Base-by-base conservation (phyloP, 2,888 invertebrate species). In the Xiphydria camelus region DNA sequence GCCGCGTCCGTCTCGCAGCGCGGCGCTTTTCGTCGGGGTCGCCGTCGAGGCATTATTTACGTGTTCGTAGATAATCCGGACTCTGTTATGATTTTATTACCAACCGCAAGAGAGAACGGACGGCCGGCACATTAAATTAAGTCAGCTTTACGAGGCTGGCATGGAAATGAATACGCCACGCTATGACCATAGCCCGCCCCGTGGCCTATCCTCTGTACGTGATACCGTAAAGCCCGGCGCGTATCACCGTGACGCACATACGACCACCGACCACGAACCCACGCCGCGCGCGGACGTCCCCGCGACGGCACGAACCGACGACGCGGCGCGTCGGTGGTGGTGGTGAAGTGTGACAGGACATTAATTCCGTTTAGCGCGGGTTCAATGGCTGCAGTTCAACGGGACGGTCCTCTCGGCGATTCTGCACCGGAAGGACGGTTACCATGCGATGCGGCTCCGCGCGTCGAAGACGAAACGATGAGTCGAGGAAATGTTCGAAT, bases 121-220 rank as follows among this genome's bases (percentile, higher is more conserved):
- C 23, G 17, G 41, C 35, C 38, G 51, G 60, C 53, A 57, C 64
- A 61, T 68, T 66, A 69, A 70, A 70, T 68, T 68, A 70, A 67
- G 62, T 63, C 63, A 51, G 64, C 59, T 71, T 70, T 70, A 70
- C 66, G 70, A 68, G 62, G 54, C 50, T 49, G 51, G 61, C 59
- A 59, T 66, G 66, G 65, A 69, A 71, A 71, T 62, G 67, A 70
- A 69, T 68, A 58, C 58, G 51, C 58, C 53, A 42, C 45, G 53
- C 37, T 52, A 55, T 50, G 56, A 34, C 34, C 34, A 18, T 7
- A n/a, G 18, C 4, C 34, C 34, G 6, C 48, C 48, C 47, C 45
- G 42, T 61, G 54, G 52, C 57, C 45, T 51, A n/a, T n/a, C 57
- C 57, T 62, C 42, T 48, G 50, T 60, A 49, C 60, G 57, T 59